Evolutionary conservation across 2,113 vertebrate genomes (phyloP).

Genomic region (Hirundichthys speculiger): DNA sequence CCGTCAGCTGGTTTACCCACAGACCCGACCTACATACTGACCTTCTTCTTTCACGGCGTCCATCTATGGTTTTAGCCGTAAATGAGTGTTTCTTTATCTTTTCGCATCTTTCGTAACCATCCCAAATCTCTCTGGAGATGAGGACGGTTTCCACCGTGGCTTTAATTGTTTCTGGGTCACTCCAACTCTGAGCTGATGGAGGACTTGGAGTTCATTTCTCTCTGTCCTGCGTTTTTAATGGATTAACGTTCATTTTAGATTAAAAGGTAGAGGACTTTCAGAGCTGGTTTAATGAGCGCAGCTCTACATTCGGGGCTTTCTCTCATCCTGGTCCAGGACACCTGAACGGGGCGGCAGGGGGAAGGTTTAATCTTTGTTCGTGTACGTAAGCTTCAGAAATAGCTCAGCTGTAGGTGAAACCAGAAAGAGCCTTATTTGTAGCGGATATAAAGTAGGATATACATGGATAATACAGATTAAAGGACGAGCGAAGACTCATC

Average conservation of each 20-base stretch:
- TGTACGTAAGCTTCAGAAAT: too few relatives aligned
- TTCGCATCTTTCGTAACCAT: too few relatives aligned
- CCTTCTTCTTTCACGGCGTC: not conserved
- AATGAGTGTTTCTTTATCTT: not conserved
- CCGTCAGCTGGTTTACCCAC: slow-evolving; percentile 27
- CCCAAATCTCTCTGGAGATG: slow-evolving; percentile 14
- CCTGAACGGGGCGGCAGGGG: not conserved
- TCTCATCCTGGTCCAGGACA: not conserved
- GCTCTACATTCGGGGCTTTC: too few relatives aligned
- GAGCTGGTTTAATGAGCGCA: too few relatives aligned
- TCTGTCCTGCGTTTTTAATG: slow-evolving; percentile 60
- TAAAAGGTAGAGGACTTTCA: not conserved
- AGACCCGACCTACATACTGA: not conserved
- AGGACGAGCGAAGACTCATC: too few relatives aligned
- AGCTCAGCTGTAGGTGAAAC: too few relatives aligned
- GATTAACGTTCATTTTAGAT: slow-evolving; percentile 51
- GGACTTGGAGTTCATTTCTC: slow-evolving; percentile 35
- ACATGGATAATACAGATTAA: too few relatives aligned
- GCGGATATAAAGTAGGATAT: too few relatives aligned
- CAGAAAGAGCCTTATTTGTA: too few relatives aligned
- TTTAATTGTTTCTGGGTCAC: slow-evolving; percentile 60
- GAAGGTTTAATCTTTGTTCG: slow-evolving; percentile 1
- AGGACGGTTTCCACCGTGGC: not conserved
- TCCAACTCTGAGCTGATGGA: not conserved
- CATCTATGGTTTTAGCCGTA: not conserved